These are phyloP conservation scores for Ianthella basta DNA, from an alignment of 37 sponge, comb jelly and placozoan genomes.

Conservation along the genomic window DNA sequence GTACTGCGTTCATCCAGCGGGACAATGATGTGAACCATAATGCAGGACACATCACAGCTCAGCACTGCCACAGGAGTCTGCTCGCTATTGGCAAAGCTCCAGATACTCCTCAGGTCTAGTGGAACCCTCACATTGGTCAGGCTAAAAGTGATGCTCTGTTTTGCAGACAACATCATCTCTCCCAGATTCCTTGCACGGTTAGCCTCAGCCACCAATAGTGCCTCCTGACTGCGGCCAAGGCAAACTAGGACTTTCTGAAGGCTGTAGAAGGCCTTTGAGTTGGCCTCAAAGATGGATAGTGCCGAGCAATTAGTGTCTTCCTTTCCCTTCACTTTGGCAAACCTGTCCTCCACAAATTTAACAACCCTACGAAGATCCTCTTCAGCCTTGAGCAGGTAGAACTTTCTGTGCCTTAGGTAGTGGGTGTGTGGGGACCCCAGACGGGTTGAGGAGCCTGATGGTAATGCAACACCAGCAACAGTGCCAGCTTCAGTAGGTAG, in stretches of 20 bases:
- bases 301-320: conserved; percentile 46
- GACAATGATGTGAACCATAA: conserved; percentile 42
- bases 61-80: conserved; percentile 50
- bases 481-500: too few species aligned
- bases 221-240: conserved; percentile 36
- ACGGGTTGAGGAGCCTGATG: too few species aligned
- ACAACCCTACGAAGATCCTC: conserved; percentile 52
- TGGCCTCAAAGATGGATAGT: conserved; percentile 68
- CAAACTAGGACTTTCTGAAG: conserved; percentile 56
- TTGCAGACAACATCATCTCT: conserved; percentile 60
- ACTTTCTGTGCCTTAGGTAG: conserved; percentile 7
- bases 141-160: not conserved
- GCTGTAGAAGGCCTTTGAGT: conserved; percentile 59
- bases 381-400: conserved; percentile 23
- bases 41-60: conserved; percentile 47
- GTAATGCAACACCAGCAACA: too few species aligned
- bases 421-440: too few species aligned
- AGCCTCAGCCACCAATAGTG: conserved; percentile 62
- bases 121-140: conserved; percentile 35
- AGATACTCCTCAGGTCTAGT: conserved; percentile 24
- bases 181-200: conserved; percentile 71
- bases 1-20: not conserved
- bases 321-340: conserved; percentile 55
- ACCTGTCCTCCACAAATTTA: conserved; percentile 34
- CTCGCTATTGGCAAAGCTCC: conserved; percentile 15